Percentiles rank a stretch among this genome's conserved stretches.
Evolutionary conservation across 1,140 invertebrate genomes (phyloP).

Genomic region (Diachasma alloeum): DNA sequence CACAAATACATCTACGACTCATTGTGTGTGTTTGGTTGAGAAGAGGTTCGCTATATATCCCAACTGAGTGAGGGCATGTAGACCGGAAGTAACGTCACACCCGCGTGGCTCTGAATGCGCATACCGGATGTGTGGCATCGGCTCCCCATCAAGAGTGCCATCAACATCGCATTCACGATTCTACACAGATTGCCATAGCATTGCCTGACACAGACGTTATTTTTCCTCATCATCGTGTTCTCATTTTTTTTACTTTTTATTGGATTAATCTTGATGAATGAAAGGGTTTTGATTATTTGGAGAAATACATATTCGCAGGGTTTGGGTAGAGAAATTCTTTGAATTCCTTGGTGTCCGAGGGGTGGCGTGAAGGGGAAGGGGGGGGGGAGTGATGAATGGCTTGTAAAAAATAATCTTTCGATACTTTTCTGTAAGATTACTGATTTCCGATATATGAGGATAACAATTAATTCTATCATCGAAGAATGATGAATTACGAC

Average conservation of each 20-base stretch:
- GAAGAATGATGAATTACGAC: no score
- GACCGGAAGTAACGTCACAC: constrained; percentile 66
- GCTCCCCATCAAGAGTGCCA: constrained; percentile 62
- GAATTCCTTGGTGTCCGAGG: no score
- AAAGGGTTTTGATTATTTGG: no score
- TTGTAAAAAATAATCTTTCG: no score
- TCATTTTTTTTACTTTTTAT: constrained; percentile 8
- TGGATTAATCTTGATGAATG: neutral
- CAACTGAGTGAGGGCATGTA: constrained; percentile 57
- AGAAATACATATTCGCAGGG: no score
- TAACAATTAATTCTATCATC: no score
- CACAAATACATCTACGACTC: neutral
- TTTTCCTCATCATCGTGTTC: constrained; percentile 8
- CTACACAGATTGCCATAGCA: constrained; percentile 15
- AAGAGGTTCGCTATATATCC: constrained; percentile 29
- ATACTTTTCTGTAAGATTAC: no score
- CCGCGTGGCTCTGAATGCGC: constrained; percentile 66
- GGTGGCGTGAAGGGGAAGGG: no score
- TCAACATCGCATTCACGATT: constrained; percentile 48
- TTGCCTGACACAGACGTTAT: constrained; percentile 19
- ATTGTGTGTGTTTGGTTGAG: neutral
- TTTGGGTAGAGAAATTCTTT: no score
- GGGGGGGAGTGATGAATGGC: no score
- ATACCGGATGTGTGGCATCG: constrained; percentile 67
- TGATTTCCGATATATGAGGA: no score